Evolutionary conservation across 2,113 vertebrate species (phyloP).

Genomic region (Baryphthengus martii): DNA sequence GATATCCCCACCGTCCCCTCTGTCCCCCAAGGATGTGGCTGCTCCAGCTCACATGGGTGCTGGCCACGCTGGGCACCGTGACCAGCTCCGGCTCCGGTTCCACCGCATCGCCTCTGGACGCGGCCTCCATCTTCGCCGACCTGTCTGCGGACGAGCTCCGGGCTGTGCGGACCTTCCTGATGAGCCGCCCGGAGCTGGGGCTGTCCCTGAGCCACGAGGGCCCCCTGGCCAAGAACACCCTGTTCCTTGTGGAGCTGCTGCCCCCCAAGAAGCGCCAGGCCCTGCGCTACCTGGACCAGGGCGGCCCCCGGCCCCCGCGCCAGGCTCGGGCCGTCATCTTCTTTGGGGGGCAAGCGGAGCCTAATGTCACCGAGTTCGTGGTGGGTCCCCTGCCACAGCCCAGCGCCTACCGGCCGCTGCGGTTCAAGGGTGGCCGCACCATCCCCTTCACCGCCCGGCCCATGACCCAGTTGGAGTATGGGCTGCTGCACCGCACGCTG

Average conservation of each 20-base stretch:
- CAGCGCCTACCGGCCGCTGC: slow-evolving; percentile 52
- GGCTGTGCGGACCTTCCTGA: slow-evolving; percentile 76
- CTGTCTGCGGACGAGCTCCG: slow-evolving; percentile 77
- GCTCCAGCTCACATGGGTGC: background rate
- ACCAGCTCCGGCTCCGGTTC: rapidly evolving
- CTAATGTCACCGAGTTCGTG: slow-evolving; percentile 83
- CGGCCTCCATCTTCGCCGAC: slow-evolving; percentile 81
- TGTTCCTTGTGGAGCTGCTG: slow-evolving; percentile 87
- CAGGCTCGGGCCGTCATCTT: slow-evolving; percentile 83
- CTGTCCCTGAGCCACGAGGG: slow-evolving; percentile 48
- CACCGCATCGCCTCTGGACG: rapidly evolving
- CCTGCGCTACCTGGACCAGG: slow-evolving; percentile 76
- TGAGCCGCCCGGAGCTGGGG: slow-evolving; percentile 69
- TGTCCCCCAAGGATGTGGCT: background rate
- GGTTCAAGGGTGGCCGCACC: background rate
- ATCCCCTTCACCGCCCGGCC: slow-evolving; percentile 79
- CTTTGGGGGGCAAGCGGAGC: slow-evolving; percentile 78
- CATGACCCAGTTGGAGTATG: slow-evolving; percentile 68
- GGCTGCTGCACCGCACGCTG: slow-evolving; percentile 60
- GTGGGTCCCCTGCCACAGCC: slow-evolving; percentile 83
- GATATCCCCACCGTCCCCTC: background rate
- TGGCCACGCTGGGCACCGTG: background rate
- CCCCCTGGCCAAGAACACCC: slow-evolving; percentile 80
- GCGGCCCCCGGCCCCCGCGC: slow-evolving; percentile 70
- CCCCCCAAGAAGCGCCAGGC: slow-evolving; percentile 81